Percentiles rank a stretch among this genome's conserved stretches.
phyloP scores from a whole-genome alignment of 2,888 invertebrate species.

The Arge pagana region DNA sequence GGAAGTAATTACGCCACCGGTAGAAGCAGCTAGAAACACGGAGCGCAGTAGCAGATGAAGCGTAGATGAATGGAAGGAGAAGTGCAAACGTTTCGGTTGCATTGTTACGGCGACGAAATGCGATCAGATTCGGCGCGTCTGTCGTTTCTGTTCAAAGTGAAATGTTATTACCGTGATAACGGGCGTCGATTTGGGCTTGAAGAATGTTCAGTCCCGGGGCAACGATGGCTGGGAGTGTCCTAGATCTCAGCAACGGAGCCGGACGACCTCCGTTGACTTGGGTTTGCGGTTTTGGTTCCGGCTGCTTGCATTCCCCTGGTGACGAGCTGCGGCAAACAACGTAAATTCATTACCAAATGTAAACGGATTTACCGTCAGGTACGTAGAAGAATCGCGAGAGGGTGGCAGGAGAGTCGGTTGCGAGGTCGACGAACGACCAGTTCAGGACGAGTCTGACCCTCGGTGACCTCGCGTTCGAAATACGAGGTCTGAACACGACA shows the following conservation, averaged over 20 bases:
- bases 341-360: no score
- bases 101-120: no score
- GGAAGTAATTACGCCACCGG: constrained; percentile 37
- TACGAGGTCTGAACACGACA: constrained; percentile 9
- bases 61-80: neutral
- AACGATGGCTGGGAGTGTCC: constrained; percentile 86
- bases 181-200: constrained; percentile 80
- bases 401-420: neutral
- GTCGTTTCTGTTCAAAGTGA: neutral
- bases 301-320: constrained; percentile 44
- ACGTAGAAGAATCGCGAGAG: no score
- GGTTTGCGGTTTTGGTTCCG: constrained; percentile 38
- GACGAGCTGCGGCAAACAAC: constrained; percentile 37
- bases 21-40: constrained; percentile 36
- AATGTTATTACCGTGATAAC: constrained; percentile 60
- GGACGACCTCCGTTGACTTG: constrained; percentile 61
- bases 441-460: constrained; percentile 1
- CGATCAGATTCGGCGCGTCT: neutral
- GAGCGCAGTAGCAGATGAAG: neutral
- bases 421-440: neutral
- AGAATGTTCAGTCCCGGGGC: constrained; percentile 83
- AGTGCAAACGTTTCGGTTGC: neutral
- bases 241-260: constrained; percentile 79
- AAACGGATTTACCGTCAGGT: no score
- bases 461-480: constrained; percentile 7